Base-by-base conservation (phyloP, 2,797 vertebrate genomes). In the Discoglossus pictus region DNA sequence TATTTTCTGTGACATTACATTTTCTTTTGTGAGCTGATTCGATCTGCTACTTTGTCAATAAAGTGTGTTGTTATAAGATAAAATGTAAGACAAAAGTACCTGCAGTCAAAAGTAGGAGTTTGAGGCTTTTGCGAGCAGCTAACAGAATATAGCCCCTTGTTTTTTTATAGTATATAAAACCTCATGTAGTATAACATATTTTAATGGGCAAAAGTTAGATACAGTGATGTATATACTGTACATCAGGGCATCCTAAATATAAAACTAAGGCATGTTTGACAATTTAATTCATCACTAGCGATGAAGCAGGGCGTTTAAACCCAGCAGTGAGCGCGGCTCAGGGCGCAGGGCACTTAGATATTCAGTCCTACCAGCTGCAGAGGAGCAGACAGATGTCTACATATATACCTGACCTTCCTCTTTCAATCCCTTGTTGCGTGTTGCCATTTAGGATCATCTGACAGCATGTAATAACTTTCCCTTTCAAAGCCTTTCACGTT, bases 221-320 rank as follows among this genome's bases (percentile, higher is more conserved):
- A n/a, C n/a, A n/a, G n/a, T n/a, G n/a, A n/a, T n/a, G n/a, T n/a
- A n/a, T n/a, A n/a, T n/a, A n/a, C n/a, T n/a, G n/a, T n/a, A 39
- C 59, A 48, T 31, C 8, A 36, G 59, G 18, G 44, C 36, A 61
- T 61, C 15, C 35, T 16, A 17, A 43, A 43, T 16, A 16, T 2
- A 43, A 16, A 16, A 43, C 2, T n/a, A 15, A 18, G 4, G 3
- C 48, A 52, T 21, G 44, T 50, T 51, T 51, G 35, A 39, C 35
- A 20, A 65, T 35, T 53, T 16, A 43, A 65, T 53, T 54, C 17
- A 54, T 44, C 50, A 53, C 48, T 34, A 54, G 16, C 60, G 73
- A 68, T 78, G 48, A 60, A 79, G 73, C 20, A 52, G 69, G 36
- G 35, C 7, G 40, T 50, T 74, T 65, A 80, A 60, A 73, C 65